phyloP scores from a whole-genome alignment of 2,888 invertebrate species.

The Mycalesis mineus region DNA sequence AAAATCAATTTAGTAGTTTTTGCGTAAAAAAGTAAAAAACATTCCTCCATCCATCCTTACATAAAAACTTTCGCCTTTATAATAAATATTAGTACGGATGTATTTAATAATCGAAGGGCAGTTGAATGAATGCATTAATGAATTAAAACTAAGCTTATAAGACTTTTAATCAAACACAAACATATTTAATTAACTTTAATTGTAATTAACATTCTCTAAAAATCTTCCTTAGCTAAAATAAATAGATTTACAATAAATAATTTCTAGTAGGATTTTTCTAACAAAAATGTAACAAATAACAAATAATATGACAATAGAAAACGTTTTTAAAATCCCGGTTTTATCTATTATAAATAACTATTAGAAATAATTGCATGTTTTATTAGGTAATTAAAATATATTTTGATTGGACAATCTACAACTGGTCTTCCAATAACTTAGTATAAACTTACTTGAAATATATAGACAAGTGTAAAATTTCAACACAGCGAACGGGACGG shows the following conservation, averaged over 20 bases:
- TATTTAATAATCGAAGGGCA: too few species aligned
- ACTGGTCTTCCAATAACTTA: not conserved
- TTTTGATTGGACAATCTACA: too few species aligned
- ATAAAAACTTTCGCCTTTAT: too few species aligned
- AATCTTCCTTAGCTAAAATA: slow-evolving; percentile 20
- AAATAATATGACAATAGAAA: slow-evolving; percentile 3
- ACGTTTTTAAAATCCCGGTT: not conserved
- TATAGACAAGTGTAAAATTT: not conserved
- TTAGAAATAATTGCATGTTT: not conserved
- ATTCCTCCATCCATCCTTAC: too few species aligned
- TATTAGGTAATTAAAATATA: not conserved
- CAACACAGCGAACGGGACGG: too few species aligned
- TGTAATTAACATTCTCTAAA: not conserved
- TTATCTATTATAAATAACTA: not conserved
- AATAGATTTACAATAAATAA: slow-evolving; percentile 44
- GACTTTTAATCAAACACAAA: not conserved
- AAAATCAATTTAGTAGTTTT: too few species aligned
- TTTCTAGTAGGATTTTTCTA: slow-evolving; percentile 46
- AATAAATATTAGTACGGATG: too few species aligned
- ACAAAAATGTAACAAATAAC: slow-evolving; percentile 30
- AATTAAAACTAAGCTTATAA: too few species aligned
- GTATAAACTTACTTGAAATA: not conserved
- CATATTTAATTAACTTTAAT: not conserved
- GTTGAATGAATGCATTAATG: too few species aligned
- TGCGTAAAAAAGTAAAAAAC: too few species aligned